These are phyloP conservation scores for Saccostrea echinata DNA, from an alignment of 1,140 invertebrate genomes.

Conservation along the genomic window DNA sequence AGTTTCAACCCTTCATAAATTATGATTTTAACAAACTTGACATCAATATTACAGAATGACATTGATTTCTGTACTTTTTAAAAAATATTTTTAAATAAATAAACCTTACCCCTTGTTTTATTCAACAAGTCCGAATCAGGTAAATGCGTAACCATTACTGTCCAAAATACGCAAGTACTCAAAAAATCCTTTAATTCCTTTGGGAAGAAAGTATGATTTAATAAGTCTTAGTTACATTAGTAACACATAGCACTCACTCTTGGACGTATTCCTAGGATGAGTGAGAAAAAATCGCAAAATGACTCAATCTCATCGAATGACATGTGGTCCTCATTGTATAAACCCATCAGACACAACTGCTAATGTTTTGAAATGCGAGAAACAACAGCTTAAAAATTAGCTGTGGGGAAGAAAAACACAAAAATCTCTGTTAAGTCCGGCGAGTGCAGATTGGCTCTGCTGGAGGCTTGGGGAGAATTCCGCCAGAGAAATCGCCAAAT, in stretches of 20 bases:
- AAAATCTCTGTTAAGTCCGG: not conserved
- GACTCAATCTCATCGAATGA: slow-evolving; percentile 22
- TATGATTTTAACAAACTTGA: too few species aligned
- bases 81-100: too few species aligned
- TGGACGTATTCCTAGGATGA: not conserved
- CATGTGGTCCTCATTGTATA: slow-evolving; percentile 16
- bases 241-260: not conserved
- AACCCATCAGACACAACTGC: slow-evolving; percentile 7
- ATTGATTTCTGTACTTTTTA: too few species aligned
- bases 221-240: not conserved
- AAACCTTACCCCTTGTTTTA: too few species aligned
- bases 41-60: too few species aligned
- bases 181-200: too few species aligned
- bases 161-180: too few species aligned
- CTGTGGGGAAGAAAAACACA: slow-evolving; percentile 29
- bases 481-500: not conserved
- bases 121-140: too few species aligned
- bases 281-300: not conserved
- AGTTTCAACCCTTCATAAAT: too few species aligned
- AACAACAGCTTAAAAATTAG: slow-evolving; percentile 35
- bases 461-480: not conserved
- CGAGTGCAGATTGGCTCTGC: not conserved
- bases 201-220: too few species aligned
- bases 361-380: slow-evolving; percentile 37
- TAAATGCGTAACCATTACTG: too few species aligned